phyloP scores from a whole-genome alignment of 2,797 vertebrate genomes.

The Mormyrus hasselquistii region DNA sequence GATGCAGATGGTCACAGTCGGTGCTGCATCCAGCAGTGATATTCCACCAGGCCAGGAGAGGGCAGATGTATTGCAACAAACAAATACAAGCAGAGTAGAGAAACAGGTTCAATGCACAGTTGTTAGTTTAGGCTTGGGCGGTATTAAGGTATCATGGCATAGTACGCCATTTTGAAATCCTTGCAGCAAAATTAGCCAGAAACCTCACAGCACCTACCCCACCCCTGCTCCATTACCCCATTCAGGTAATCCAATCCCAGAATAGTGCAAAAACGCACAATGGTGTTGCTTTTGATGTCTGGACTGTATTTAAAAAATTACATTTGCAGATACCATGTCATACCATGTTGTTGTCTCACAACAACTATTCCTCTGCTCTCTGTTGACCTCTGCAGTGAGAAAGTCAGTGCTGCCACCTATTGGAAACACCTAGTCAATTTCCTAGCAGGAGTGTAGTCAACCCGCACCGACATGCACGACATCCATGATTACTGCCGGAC shows the following conservation, averaged over 20 bases:
- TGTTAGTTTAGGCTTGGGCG: not conserved
- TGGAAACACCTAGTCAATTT: not conserved
- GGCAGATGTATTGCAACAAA: not conserved
- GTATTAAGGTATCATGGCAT: not conserved
- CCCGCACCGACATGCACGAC: not conserved
- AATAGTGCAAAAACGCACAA: not conserved
- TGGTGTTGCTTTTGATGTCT: not conserved
- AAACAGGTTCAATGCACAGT: not conserved
- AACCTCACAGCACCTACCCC: not conserved
- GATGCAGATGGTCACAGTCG: not conserved
- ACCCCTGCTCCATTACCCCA: not conserved
- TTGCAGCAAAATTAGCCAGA: not conserved
- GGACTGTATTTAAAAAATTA: not conserved
- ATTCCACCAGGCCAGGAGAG: not conserved
- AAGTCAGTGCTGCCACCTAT: not conserved
- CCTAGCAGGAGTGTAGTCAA: not conserved
- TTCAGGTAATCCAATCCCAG: not conserved
- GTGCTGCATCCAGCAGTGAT: not conserved
- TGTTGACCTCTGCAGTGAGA: not conserved
- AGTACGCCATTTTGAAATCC: not conserved
- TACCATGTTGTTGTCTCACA: not conserved
- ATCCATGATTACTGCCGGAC: not conserved
- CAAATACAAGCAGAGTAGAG: not conserved
- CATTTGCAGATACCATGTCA: not conserved
- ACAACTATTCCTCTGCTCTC: not conserved